Evolutionary conservation across 2,888 invertebrate genomes (phyloP).

Genomic region (Craniophora ligustri): DNA sequence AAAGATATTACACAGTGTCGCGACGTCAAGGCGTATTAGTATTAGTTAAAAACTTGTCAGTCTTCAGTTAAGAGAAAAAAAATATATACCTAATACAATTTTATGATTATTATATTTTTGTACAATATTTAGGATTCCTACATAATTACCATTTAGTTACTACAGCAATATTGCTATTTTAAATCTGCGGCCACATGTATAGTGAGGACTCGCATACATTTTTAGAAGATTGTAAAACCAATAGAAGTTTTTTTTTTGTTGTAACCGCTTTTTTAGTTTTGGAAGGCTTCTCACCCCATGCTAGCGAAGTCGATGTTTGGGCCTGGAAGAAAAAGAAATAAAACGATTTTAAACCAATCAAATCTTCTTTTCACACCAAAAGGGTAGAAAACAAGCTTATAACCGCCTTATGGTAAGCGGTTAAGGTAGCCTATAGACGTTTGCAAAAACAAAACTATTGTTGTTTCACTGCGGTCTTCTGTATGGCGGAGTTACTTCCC

Average conservation of each 20-base stretch:
- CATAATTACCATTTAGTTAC: conserved; percentile 7
- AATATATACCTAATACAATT: background rate
- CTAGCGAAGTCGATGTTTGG: background rate
- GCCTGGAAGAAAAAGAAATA: conserved; percentile 20
- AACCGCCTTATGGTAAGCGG: no score
- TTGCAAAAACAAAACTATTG: no score
- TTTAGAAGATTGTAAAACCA: no score
- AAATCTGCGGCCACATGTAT: background rate
- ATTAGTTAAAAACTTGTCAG: conserved; percentile 20
- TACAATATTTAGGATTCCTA: conserved; percentile 31
- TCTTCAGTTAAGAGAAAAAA: conserved; percentile 28
- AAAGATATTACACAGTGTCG: no score
- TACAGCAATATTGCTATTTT: background rate
- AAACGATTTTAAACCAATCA: no score
- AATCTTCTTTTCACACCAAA: no score
- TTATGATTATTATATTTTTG: conserved; percentile 30
- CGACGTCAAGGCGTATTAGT: no score
- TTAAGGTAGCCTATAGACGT: no score
- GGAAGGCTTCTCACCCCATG: conserved; percentile 1
- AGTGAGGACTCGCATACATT: no score
- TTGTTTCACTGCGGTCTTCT: no score
- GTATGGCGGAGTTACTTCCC: no score
- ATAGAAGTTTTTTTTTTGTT: background rate
- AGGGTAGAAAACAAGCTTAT: no score
- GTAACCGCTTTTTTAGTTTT: background rate